A percentile compares a stretch with the other conserved stretches of the same genome.
Evolutionary conservation across 1,140 invertebrate species (phyloP).

Genomic region (Temnothorax curvispinosus): DNA sequence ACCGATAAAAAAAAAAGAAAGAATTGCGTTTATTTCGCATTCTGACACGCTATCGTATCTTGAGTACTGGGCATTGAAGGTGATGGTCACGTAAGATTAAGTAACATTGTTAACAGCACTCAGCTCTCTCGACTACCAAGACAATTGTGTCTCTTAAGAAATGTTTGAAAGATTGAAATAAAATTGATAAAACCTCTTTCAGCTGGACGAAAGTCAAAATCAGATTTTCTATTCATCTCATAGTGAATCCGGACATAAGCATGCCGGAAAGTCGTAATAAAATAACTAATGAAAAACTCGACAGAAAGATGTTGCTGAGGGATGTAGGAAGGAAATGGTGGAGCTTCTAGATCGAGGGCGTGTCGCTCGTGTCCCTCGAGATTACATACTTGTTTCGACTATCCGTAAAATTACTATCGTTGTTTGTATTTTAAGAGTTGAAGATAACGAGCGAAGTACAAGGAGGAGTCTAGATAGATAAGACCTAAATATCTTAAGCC

Average conservation of each 20-base stretch:
- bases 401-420: not conserved
- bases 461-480: not conserved
- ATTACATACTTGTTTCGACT: constrained; percentile 8
- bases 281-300: not conserved
- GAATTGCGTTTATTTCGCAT: not conserved
- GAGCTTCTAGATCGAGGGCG: constrained; percentile 61
- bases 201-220: not conserved
- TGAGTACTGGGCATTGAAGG: not conserved
- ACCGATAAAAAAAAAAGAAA: not conserved
- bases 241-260: not conserved
- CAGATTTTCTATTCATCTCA: not conserved
- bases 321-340: not conserved
- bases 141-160: not conserved
- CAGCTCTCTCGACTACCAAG: not conserved
- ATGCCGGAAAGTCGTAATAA: not conserved
- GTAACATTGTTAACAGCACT: not conserved
- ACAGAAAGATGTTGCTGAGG: not conserved
- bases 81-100: not conserved
- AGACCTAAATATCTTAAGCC: not conserved
- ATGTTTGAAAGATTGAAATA: not conserved
- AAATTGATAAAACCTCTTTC: not conserved
- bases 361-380: constrained; percentile 47
- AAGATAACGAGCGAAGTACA: not conserved
- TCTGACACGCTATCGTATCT: not conserved
- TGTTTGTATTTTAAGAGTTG: not conserved